Evolutionary conservation across 2,888 invertebrate species (phyloP).

Genomic region (Archaeoteleia sp.): DNA sequence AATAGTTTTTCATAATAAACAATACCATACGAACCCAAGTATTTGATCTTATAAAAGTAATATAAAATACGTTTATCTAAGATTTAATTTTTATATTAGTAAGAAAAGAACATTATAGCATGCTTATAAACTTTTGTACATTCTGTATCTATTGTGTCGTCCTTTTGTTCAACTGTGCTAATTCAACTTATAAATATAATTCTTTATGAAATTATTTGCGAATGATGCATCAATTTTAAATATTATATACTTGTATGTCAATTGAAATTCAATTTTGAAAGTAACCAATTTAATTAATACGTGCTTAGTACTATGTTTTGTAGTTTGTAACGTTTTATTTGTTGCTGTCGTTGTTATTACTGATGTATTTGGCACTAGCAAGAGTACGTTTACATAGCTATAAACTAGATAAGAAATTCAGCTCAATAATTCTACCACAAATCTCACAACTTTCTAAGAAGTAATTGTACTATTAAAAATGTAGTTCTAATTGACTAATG

Average conservation of each 20-base stretch:
- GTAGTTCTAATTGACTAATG: constrained; percentile 5
- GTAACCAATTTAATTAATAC: constrained; percentile 15
- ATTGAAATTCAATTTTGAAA: no score
- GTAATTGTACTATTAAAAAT: constrained; percentile 23
- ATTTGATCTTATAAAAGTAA: no score
- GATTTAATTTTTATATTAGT: no score
- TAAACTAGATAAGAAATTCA: constrained; percentile 40
- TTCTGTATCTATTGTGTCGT: no score
- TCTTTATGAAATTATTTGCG: constrained; percentile 18
- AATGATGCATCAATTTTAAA: constrained; percentile 50
- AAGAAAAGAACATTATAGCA: background rate
- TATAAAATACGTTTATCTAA: no score
- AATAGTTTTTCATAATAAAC: no score
- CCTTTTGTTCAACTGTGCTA: no score
- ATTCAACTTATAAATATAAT: no score
- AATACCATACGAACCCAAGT: no score
- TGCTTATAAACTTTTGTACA: background rate
- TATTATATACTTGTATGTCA: no score
- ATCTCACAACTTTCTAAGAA: constrained; percentile 30
- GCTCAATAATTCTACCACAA: constrained; percentile 38
- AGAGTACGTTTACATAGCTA: constrained; percentile 30
- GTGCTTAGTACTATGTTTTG: background rate
- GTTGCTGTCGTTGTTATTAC: constrained; percentile 20
- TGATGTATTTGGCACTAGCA: constrained; percentile 38
- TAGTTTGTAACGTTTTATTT: constrained; percentile 7